Percentiles rank a stretch among this genome's conserved stretches.
phyloP scores from a whole-genome alignment of 2,888 invertebrate species.

The Nephrotoma flavescens region DNA sequence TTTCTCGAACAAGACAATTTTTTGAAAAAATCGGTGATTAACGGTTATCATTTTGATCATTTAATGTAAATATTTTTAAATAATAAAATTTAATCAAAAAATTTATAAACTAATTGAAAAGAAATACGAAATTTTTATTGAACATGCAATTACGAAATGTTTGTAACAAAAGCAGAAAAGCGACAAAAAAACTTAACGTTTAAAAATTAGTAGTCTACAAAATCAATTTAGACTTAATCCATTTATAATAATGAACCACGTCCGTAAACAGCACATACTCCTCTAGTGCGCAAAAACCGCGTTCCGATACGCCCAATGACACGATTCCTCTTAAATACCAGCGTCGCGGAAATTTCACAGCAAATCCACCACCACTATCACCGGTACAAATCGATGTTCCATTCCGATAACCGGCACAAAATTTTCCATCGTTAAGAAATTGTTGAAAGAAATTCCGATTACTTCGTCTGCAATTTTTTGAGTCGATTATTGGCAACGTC shows the following conservation, averaged over 20 bases:
- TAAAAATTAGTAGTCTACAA: background rate
- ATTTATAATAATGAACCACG: background rate
- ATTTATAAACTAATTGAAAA: too few species aligned
- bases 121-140: too few species aligned
- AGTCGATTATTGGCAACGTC: background rate
- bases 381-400: background rate
- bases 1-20: too few species aligned
- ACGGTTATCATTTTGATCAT: too few species aligned
- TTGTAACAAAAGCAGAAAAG: too few species aligned
- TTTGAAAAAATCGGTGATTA: too few species aligned
- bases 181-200: too few species aligned
- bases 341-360: background rate
- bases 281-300: background rate
- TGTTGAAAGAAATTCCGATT: background rate
- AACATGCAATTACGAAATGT: too few species aligned
- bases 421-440: background rate
- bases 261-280: slow-evolving; percentile 5
- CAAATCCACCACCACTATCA: slow-evolving; percentile 6
- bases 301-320: background rate
- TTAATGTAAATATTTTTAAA: too few species aligned
- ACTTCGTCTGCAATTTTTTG: background rate
- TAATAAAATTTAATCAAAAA: too few species aligned
- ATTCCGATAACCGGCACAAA: background rate
- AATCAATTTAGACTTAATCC: background rate
- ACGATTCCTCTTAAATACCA: slow-evolving; percentile 7